Evolutionary conservation across 2,888 invertebrate species (phyloP).

Genomic region (Heteromyza rotundicornis): DNA sequence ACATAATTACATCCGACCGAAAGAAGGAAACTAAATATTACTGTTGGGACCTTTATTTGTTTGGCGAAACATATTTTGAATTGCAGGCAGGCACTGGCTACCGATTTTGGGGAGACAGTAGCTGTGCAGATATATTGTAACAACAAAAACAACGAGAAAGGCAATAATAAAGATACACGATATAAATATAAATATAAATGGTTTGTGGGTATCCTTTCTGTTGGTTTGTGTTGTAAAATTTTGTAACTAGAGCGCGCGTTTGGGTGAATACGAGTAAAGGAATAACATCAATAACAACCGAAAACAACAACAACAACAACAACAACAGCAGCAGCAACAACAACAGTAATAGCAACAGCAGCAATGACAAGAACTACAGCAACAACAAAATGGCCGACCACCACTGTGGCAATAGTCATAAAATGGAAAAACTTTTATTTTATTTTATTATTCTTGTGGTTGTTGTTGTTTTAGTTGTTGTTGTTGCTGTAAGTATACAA

Average conservation of each 20-base stretch:
- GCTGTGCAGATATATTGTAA: background rate
- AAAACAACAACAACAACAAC: background rate
- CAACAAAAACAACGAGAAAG: background rate
- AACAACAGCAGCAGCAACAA: background rate
- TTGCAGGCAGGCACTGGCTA: background rate
- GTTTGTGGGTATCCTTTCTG: background rate
- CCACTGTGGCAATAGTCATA: background rate
- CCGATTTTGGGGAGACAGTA: background rate
- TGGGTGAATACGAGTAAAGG: background rate
- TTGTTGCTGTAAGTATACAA: background rate
- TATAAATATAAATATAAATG: background rate
- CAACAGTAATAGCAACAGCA: background rate
- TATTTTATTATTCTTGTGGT: background rate
- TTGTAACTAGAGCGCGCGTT: background rate
- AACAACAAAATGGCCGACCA: background rate
- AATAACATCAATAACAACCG: background rate
- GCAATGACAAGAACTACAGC: background rate
- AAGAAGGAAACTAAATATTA: background rate
- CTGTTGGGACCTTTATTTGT: background rate
- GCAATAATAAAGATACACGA: background rate
- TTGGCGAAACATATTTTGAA: background rate
- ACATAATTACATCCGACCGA: background rate
- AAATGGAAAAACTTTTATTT: background rate
- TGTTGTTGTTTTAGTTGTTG: background rate
- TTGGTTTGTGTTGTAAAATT: background rate